Evolutionary conservation across 2,888 invertebrate species (phyloP).

Genomic region (Dermolepida albohirtum): DNA sequence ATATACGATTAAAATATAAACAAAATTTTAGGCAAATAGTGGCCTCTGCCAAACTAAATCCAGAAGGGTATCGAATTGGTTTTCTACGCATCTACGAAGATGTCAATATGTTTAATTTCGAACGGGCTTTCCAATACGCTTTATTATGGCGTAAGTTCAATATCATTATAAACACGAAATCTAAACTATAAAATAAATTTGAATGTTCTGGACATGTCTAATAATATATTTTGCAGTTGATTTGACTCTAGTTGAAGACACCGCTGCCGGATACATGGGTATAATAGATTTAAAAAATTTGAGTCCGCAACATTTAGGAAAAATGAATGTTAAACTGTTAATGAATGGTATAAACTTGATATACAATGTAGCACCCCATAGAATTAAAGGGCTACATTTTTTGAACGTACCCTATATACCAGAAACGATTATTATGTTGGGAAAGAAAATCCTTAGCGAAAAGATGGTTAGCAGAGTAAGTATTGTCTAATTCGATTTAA

Average conservation of each 20-base stretch:
- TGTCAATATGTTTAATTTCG: background rate
- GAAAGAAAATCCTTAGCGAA: slow-evolving; percentile 6
- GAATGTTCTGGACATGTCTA: too few relatives aligned
- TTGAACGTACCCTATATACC: slow-evolving; percentile 14
- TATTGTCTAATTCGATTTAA: background rate
- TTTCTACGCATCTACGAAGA: slow-evolving; percentile 40
- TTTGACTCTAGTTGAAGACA: background rate
- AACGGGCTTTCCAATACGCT: background rate
- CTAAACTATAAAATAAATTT: too few relatives aligned
- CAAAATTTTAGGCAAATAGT: background rate
- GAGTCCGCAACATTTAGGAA: background rate
- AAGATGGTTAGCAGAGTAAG: slow-evolving; percentile 16
- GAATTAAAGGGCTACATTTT: slow-evolving; percentile 4
- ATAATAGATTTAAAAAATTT: slow-evolving; percentile 10
- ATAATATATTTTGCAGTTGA: slow-evolving; percentile 7
- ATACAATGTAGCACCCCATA: slow-evolving; percentile 2
- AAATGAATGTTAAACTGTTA: slow-evolving; percentile 11
- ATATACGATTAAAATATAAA: background rate
- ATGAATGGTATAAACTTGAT: background rate
- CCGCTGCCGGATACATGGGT: background rate
- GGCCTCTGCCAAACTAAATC: slow-evolving; percentile 48
- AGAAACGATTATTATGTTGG: slow-evolving; percentile 5
- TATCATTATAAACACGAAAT: background rate
- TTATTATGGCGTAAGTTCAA: slow-evolving; percentile 1
- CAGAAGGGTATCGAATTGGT: slow-evolving; percentile 56